Conservation (phyloP, 2,888 invertebrate species). For the Drosophila pullipes region DNA sequence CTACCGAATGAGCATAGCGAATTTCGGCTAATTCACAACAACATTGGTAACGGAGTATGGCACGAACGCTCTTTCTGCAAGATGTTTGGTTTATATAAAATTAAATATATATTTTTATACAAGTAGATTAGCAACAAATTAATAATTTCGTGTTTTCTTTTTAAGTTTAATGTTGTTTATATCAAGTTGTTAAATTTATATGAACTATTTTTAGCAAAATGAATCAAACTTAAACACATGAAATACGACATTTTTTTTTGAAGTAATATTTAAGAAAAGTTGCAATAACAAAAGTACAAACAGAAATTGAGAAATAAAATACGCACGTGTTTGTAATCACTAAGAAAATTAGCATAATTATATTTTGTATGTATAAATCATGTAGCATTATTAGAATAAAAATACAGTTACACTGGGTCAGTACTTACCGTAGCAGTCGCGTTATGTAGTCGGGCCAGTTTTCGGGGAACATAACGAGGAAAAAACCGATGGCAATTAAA, state of each 20-base stretch:
- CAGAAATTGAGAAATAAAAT: constrained; percentile 35
- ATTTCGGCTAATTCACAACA: constrained; percentile 86
- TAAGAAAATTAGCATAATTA: constrained; percentile 71
- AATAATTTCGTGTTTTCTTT: constrained; percentile 29
- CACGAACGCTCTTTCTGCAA: constrained; percentile 86
- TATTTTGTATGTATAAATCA: constrained; percentile 42
- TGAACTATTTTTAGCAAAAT: constrained; percentile 40
- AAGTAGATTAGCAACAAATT: constrained; percentile 46
- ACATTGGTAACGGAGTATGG: constrained; percentile 86
- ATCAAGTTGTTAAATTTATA: constrained; percentile 46
- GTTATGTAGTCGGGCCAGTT: constrained; percentile 99
- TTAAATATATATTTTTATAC: constrained; percentile 68
- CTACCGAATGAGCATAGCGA: constrained; percentile 86
- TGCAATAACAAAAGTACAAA: constrained; percentile 35
- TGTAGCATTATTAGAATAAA: constrained; percentile 31
- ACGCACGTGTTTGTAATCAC: constrained; percentile 62
- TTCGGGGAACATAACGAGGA: constrained; percentile 97
- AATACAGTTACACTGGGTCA: constrained; percentile 14
- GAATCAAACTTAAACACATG: constrained; percentile 37
- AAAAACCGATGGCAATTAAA: constrained; percentile 95
- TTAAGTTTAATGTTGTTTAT: constrained; percentile 37
- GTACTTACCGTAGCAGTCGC: constrained; percentile 92
- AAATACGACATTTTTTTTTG: constrained; percentile 7
- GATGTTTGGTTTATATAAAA: constrained; percentile 78
- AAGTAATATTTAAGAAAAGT: constrained; percentile 29